Evolutionary conservation across 2,888 invertebrate species (phyloP).

Genomic region (Disparrhopalites patrizii): DNA sequence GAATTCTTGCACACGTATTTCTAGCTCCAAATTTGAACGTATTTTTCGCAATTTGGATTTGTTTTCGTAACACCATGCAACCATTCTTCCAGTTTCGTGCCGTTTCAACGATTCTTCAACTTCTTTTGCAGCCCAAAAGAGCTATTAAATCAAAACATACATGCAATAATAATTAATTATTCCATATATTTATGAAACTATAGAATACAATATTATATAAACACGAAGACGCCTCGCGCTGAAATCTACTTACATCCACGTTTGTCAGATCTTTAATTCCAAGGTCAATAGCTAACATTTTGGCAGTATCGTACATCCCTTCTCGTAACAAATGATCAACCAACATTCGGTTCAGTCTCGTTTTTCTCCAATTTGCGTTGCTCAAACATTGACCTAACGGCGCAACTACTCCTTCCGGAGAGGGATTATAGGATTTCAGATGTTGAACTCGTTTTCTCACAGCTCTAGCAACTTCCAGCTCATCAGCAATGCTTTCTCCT

Average conservation of each 20-base stretch:
- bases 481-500: slow-evolving; percentile 87
- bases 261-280: slow-evolving; percentile 84
- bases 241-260: slow-evolving; percentile 56
- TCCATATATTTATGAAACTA: neutral
- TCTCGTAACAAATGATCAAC: slow-evolving; percentile 92
- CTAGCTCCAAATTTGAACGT: slow-evolving; percentile 92
- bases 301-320: slow-evolving; percentile 93
- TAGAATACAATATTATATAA: too few species aligned
- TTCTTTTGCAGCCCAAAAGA: slow-evolving; percentile 56
- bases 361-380: slow-evolving; percentile 69
- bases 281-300: slow-evolving; percentile 75
- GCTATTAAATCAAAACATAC: slow-evolving; percentile 38
- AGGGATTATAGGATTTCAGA: slow-evolving; percentile 63
- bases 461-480: slow-evolving; percentile 81
- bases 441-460: slow-evolving; percentile 92
- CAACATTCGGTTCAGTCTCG: slow-evolving; percentile 88
- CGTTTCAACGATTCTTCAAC: slow-evolving; percentile 77
- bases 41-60: slow-evolving; percentile 90
- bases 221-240: too few species aligned
- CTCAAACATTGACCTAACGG: slow-evolving; percentile 54
- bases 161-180: slow-evolving; percentile 1
- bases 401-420: slow-evolving; percentile 29
- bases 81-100: slow-evolving; percentile 80
- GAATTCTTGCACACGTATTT: slow-evolving; percentile 87
- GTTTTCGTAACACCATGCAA: slow-evolving; percentile 95